These are phyloP conservation scores for Cerceris ruficornis DNA, from an alignment of 2,888 invertebrate genomes.

Conservation along the genomic window DNA sequence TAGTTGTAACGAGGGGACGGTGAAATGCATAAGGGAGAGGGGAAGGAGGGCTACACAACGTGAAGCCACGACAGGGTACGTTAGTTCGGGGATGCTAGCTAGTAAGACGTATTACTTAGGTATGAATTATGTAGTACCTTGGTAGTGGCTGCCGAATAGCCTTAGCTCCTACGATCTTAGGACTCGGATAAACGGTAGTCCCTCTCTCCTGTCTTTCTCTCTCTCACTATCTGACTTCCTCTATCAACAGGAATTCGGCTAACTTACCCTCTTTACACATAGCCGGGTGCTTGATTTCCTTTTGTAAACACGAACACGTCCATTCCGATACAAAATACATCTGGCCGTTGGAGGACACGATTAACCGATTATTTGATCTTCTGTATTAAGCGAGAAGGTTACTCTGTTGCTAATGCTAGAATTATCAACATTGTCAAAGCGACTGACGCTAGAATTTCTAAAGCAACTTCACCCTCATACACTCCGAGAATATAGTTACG, in stretches of 20 bases:
- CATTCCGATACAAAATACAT: slow-evolving; percentile 26
- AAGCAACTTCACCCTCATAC: too few relatives aligned
- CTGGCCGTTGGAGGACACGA: slow-evolving; percentile 1
- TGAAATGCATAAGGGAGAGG: slow-evolving; percentile 45
- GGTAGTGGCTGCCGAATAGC: slow-evolving; percentile 71
- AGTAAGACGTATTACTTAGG: slow-evolving; percentile 79
- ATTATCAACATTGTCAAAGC: too few relatives aligned
- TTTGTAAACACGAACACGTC: slow-evolving; percentile 55
- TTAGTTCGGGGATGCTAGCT: slow-evolving; percentile 61
- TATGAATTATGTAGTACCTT: slow-evolving; percentile 78
- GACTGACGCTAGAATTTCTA: too few relatives aligned
- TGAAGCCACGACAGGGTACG: slow-evolving; percentile 59
- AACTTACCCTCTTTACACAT: slow-evolving; percentile 62
- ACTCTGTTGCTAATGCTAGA: too few relatives aligned
- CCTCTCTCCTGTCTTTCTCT: too few relatives aligned
- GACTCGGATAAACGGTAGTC: slow-evolving; percentile 64
- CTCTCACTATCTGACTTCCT: background rate
- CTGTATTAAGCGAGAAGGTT: too few relatives aligned
- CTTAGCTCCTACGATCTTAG: slow-evolving; percentile 60
- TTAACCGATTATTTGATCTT: background rate
- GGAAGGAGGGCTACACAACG: slow-evolving; percentile 42
- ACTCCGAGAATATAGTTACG: too few relatives aligned
- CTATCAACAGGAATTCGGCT: slow-evolving; percentile 54
- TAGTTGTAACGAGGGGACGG: slow-evolving; percentile 64
- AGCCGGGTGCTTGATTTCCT: slow-evolving; percentile 59